Conservation (phyloP, 2,797 vertebrate species). For the Strix occidentalis region DNA sequence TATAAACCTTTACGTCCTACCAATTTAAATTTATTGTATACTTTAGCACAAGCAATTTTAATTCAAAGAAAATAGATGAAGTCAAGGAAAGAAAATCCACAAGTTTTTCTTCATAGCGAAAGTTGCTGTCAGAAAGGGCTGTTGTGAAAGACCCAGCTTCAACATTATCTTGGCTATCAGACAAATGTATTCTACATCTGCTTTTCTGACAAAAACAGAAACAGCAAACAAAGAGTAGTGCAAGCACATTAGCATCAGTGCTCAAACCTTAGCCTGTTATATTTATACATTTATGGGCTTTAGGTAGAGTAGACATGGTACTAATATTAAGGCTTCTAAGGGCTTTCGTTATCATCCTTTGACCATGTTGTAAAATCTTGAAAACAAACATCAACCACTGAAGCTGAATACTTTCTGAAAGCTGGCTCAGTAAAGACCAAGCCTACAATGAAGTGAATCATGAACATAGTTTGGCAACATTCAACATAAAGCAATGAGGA, state of each 20-base stretch:
- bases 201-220: neutral
- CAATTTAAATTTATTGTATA: neutral
- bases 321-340: neutral
- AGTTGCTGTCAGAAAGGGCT: neutral
- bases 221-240: neutral
- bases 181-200: neutral
- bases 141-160: neutral
- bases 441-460: neutral
- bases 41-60: neutral
- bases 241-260: neutral
- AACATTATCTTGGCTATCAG: neutral
- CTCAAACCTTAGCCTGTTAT: neutral
- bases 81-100: neutral
- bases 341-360: neutral
- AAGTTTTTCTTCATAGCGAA: neutral
- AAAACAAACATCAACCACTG: neutral
- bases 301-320: neutral
- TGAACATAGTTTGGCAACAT: neutral
- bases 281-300: neutral
- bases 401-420: neutral
- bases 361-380: neutral
- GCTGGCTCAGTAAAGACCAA: neutral
- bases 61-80: neutral
- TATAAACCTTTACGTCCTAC: neutral
- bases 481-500: neutral